These are phyloP conservation scores for Anabas testudineus DNA, from an alignment of 2,797 vertebrate genomes.

Conservation along the genomic window DNA sequence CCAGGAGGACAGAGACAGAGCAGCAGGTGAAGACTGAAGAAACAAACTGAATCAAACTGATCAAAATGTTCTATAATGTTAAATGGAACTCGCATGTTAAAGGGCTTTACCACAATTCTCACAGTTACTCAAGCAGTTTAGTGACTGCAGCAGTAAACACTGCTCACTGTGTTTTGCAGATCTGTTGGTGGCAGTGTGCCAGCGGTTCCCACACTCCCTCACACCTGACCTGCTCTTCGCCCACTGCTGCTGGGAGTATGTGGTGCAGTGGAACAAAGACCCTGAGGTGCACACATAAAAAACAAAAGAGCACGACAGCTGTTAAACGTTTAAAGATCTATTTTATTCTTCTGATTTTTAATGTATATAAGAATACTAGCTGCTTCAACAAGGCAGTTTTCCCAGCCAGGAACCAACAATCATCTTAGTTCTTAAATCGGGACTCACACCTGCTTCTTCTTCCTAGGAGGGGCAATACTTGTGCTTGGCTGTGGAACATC, in stretches of 20 bases:
- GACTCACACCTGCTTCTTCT: conserved; percentile 27
- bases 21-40: conserved; percentile 28
- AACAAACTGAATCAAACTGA: background rate
- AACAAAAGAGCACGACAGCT: background rate
- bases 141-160: background rate
- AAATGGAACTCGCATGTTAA: background rate
- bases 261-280: conserved; percentile 99
- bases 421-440: background rate
- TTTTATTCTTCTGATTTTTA: no score
- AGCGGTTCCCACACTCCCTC: conserved; percentile 94
- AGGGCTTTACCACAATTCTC: background rate
- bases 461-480: conserved; percentile 90
- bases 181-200: conserved; percentile 87
- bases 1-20: conserved; percentile 66
- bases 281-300: conserved; percentile 87
- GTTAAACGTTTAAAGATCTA: background rate
- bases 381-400: background rate
- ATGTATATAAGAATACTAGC: background rate
- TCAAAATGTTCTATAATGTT: no score
- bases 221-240: conserved; percentile 91
- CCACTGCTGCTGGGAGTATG: conserved; percentile 97
- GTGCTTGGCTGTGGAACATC: conserved; percentile 89
- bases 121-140: background rate
- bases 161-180: conserved; percentile 76
- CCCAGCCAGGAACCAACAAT: background rate